phyloP scores from a whole-genome alignment of 2,797 vertebrate species.

The Nasua narica region DNA sequence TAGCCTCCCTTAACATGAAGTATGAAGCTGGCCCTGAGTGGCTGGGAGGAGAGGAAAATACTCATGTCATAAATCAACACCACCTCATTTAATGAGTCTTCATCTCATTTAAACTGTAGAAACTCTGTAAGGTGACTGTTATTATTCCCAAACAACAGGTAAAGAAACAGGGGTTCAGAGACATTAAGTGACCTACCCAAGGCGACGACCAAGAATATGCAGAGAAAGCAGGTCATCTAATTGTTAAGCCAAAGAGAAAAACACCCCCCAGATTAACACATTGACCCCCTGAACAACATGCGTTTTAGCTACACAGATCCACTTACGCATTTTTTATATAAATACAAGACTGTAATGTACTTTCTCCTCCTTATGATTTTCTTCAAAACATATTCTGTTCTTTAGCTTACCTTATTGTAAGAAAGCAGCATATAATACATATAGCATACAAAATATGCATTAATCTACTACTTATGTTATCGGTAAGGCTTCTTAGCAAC shows the following conservation, averaged over 20 bases:
- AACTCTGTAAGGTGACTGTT: fast-evolving
- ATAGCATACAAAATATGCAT: background rate
- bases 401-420: background rate
- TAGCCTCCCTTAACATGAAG: background rate
- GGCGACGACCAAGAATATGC: background rate
- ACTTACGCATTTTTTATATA: background rate
- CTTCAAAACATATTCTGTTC: background rate
- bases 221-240: background rate
- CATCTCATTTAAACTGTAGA: background rate
- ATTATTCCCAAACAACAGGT: background rate
- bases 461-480: background rate
- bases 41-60: background rate
- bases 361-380: background rate
- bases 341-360: background rate
- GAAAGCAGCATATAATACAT: background rate
- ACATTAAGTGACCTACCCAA: background rate
- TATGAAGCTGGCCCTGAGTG: background rate
- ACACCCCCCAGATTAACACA: background rate
- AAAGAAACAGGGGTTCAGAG: background rate
- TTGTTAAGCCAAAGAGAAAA: background rate
- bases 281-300: background rate
- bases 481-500: background rate
- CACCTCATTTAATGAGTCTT: background rate
- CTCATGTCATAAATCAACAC: fast-evolving
- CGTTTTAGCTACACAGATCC: background rate